Evolutionary conservation across 37 sponge, comb jelly and placozoan species (phyloP).

Genomic region (Spongilla lacustris): DNA sequence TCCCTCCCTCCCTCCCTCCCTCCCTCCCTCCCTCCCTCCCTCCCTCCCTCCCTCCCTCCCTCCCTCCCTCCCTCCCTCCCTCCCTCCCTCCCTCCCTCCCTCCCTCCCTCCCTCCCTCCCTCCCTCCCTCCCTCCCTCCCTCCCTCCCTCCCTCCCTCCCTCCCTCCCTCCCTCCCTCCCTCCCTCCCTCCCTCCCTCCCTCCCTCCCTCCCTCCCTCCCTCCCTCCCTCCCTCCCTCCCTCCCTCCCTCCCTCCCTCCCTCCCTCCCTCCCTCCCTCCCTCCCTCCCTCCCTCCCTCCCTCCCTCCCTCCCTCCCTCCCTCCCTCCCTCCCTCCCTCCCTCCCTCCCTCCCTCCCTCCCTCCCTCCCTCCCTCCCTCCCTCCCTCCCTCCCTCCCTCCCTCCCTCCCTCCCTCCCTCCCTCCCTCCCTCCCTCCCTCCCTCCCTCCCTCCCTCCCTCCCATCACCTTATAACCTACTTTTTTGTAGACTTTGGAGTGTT

Average conservation of each 20-base stretch:
- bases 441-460: slow-evolving; percentile 23
- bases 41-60: slow-evolving; percentile 37
- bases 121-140: slow-evolving; percentile 23
- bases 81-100: slow-evolving; percentile 13
- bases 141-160: slow-evolving; percentile 26
- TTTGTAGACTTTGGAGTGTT: neutral
- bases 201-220: slow-evolving; percentile 11
- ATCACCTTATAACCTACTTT: neutral
- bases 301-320: slow-evolving; percentile 1
- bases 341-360: slow-evolving; percentile 24
- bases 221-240: slow-evolving; percentile 22
- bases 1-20: slow-evolving; percentile 26
- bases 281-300: slow-evolving; percentile 40
- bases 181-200: neutral
- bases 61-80: neutral
- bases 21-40: slow-evolving; percentile 29
- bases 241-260: slow-evolving; percentile 13
- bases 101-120: slow-evolving; percentile 25
- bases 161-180: slow-evolving; percentile 38
- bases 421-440: slow-evolving; percentile 35
- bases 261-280: slow-evolving; percentile 29
- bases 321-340: slow-evolving; percentile 2
- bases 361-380: slow-evolving; percentile 10
- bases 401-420: slow-evolving; percentile 41
- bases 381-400: slow-evolving; percentile 29